Evolutionary conservation across 2,888 invertebrate species (phyloP), one percentile per base, ranked within the genome.

Genomic region (Dasysyrphus tricinctus): DNA sequence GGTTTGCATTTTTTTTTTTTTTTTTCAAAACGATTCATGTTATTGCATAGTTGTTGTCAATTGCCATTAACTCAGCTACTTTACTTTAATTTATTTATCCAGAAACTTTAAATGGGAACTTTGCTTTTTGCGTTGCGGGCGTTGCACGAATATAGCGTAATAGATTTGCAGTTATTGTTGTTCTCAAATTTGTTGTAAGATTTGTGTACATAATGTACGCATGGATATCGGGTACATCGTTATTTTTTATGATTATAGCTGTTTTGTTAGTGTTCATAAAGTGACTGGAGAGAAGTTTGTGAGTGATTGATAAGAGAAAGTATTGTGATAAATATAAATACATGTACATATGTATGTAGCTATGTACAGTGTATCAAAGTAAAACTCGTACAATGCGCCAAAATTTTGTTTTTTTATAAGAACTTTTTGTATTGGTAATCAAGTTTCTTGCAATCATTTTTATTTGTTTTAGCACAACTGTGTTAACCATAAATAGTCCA

Each of bases 31-130:
- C 69, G 47, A 51, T 54, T 61, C 16, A 24, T 72, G 63, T 79
- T 57, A 73, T 73, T 73, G 72, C 44, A 56, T 73, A 9, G 11
- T 79, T 57, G 56, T 59, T 74, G 73, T 67, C 79, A 79, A 80
- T 74, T 80, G 47, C 65, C 39, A 44, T 63, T 73, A 65, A 42
- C 19, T n/a, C 34, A 16, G 34, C 34, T 49, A 24, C 44, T 67
- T 49, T 12, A 49, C 34, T 49, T 34, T 34, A 32, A 67, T 67
- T 49, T 49, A 34, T 67, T 49, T 49, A 0, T 8, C 7, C 16
- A 34, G 32, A 19, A 67, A 19, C 7, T 61, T 61, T 49, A 12
- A 16, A 47, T 47, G 42, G 44, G 24, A 39, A 59, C 37, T 39
- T 19, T 59, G 9, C 9, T 1, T 24, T 24, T 24, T 24, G 24